These are phyloP conservation scores for Cebidichthys violaceus DNA, from an alignment of 2,113 vertebrate genomes.

Conservation along the genomic window DNA sequence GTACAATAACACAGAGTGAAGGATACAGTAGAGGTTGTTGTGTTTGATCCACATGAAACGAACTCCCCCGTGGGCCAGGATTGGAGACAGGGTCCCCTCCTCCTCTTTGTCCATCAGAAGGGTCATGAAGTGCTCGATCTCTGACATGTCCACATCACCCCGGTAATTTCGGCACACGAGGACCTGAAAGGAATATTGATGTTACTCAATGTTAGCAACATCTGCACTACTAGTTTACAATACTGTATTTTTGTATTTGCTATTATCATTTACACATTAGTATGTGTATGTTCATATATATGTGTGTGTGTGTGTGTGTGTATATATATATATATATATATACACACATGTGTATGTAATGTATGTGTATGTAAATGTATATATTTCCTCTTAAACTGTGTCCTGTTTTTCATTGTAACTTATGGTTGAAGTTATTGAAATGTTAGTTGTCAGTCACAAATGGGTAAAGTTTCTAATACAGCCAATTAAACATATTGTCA, in stretches of 20 bases:
- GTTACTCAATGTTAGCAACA: background rate
- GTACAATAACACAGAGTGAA: conserved; percentile 14
- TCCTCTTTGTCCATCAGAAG: conserved; percentile 99
- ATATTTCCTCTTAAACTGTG: too few species aligned
- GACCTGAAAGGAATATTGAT: conserved; percentile 82
- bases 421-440: background rate
- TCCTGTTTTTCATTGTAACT: too few species aligned
- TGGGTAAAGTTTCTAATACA: background rate
- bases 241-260: too few species aligned
- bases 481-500: background rate
- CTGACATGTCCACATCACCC: conserved; percentile 98
- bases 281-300: too few species aligned
- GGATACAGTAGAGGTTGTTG: conserved; percentile 98
- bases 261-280: too few species aligned
- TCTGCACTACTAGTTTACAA: background rate
- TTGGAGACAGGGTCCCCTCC: conserved; percentile 94
- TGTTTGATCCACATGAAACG: conserved; percentile 99
- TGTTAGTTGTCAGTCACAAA: background rate
- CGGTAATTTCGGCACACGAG: conserved; percentile 98
- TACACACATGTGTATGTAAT: too few species aligned
- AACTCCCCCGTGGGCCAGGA: conserved; percentile 94
- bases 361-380: too few species aligned
- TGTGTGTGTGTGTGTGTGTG: too few species aligned
- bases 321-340: too few species aligned
- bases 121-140: conserved; percentile 99